Evolutionary conservation across 1,140 invertebrate genomes (phyloP).

Genomic region (Trichomalopsis sarcophagae): DNA sequence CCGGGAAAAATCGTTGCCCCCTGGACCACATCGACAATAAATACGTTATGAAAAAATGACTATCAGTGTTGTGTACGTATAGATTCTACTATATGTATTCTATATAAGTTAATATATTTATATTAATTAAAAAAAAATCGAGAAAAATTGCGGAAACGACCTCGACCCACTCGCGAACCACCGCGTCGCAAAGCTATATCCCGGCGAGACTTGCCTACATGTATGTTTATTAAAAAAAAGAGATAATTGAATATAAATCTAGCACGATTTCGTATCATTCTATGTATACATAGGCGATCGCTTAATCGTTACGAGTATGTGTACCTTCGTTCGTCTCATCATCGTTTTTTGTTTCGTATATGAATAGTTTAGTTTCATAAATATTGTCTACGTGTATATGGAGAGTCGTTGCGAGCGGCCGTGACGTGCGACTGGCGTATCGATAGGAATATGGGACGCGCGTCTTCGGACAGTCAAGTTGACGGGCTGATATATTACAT

Average conservation of each 20-base stretch:
- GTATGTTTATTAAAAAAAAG: constrained; percentile 9
- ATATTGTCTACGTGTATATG: constrained; percentile 73
- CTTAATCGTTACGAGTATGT: constrained; percentile 38
- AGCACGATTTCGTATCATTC: constrained; percentile 8
- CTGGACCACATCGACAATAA: constrained; percentile 13
- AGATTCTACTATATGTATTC: constrained; percentile 7
- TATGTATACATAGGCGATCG: constrained; percentile 37
- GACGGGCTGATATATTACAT: background rate
- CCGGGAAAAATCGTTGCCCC: background rate
- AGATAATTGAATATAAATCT: constrained; percentile 45
- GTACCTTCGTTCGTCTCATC: constrained; percentile 27
- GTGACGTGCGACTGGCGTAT: constrained; percentile 69
- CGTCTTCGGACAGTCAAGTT: constrained; percentile 33
- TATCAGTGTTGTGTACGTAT: constrained; percentile 12
- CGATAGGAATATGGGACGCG: constrained; percentile 70
- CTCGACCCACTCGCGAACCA: background rate
- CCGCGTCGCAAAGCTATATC: background rate
- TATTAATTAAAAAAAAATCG: constrained; percentile 29
- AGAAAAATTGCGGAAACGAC: constrained; percentile 29
- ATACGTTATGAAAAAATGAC: constrained; percentile 42
- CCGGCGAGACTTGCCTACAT: background rate
- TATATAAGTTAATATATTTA: constrained; percentile 19
- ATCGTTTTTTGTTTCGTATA: constrained; percentile 51
- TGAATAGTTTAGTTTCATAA: constrained; percentile 71
- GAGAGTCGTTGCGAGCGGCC: constrained; percentile 67